Evolutionary conservation across 2,797 vertebrate genomes (phyloP).

Genomic region (Brachyrhaphis roseni): DNA sequence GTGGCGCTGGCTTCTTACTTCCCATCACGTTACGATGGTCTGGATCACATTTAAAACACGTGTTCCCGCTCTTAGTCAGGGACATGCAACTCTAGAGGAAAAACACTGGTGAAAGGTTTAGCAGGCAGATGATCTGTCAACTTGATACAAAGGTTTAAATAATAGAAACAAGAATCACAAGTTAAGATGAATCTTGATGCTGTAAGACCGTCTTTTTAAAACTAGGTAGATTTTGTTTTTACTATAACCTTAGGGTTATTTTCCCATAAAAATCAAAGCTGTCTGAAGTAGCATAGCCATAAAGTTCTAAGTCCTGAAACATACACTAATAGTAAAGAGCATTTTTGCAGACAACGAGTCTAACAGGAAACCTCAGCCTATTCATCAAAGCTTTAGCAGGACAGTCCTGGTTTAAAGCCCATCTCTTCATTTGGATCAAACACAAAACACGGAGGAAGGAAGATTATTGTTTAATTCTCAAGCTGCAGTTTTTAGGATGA

Average conservation of each 20-base stretch:
- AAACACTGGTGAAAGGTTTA: slow-evolving; percentile 52
- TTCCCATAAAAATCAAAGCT: neutral
- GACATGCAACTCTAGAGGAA: slow-evolving; percentile 36
- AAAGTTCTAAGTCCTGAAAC: no score
- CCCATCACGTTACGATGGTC: slow-evolving; percentile 74
- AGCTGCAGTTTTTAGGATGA: slow-evolving; percentile 3
- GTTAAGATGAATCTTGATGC: neutral
- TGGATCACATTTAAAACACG: slow-evolving; percentile 97
- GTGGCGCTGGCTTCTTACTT: slow-evolving; percentile 54
- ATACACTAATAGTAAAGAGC: neutral
- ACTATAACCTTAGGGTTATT: neutral
- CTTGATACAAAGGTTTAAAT: slow-evolving; percentile 40
- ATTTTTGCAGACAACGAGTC: slow-evolving; percentile 5
- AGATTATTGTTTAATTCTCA: no score
- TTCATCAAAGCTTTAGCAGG: slow-evolving; percentile 52
- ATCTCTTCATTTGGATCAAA: slow-evolving; percentile 51
- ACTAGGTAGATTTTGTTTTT: neutral
- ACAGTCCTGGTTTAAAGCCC: slow-evolving; percentile 55
- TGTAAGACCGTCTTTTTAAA: neutral
- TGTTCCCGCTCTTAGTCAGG: slow-evolving; percentile 76
- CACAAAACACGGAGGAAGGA: neutral
- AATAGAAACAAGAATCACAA: slow-evolving; percentile 24
- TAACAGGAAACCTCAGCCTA: slow-evolving; percentile 39
- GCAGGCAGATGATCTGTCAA: slow-evolving; percentile 37
- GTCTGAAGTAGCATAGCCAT: neutral